Conservation (phyloP, 1,140 invertebrate species). For the Drosophila aff. region DNA sequence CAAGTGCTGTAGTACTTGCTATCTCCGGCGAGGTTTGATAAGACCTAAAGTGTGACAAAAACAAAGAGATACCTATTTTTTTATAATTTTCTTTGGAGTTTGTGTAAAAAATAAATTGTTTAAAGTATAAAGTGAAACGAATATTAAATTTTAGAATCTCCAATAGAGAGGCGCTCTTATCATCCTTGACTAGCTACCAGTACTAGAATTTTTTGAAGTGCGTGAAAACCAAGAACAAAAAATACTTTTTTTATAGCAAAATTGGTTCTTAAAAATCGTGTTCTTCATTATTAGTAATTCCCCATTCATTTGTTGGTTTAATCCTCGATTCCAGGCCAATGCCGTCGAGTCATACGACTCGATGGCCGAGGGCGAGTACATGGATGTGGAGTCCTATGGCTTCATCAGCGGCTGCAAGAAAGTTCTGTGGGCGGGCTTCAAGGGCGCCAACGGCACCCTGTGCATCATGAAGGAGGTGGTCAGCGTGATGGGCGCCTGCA, state of each 20-base stretch:
- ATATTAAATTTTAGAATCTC: background rate
- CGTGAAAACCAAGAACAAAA: background rate
- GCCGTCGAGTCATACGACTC: conserved; percentile 1
- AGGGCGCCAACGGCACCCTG: conserved; percentile 51
- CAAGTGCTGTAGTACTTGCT: background rate
- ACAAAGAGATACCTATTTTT: no score
- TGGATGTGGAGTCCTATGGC: conserved; percentile 41
- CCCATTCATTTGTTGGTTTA: no score
- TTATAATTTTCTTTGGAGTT: no score
- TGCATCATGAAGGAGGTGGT: conserved; percentile 56
- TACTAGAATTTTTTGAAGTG: background rate
- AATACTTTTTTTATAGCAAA: no score
- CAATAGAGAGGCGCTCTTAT: background rate
- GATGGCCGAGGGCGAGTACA: conserved; percentile 27
- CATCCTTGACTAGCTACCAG: no score
- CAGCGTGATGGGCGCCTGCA: conserved; percentile 25
- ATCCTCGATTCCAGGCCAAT: conserved; percentile 26
- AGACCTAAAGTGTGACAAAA: no score
- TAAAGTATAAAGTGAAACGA: background rate
- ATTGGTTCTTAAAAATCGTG: no score
- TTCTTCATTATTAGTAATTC: no score
- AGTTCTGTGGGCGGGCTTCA: conserved; percentile 17
- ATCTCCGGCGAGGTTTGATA: background rate
- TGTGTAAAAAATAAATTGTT: background rate
- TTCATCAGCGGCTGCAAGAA: conserved; percentile 22